Evolutionary conservation across 2,888 invertebrate species (phyloP).

Genomic region (Agrotis segetum): DNA sequence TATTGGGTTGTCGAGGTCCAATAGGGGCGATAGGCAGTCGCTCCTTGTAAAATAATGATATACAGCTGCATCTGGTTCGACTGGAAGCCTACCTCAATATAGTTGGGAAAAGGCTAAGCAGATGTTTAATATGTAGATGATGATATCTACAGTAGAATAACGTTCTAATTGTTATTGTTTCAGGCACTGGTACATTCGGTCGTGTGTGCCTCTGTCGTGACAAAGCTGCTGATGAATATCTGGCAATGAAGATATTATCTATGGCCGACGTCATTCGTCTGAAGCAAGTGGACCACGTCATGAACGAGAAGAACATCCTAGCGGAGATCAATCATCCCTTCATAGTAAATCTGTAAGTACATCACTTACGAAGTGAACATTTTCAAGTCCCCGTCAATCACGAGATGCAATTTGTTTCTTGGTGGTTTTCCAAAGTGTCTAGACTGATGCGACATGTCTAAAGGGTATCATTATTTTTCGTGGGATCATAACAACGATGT

Average conservation of each 20-base stretch:
- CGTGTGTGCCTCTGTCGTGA: conserved; percentile 97
- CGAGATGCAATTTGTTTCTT: conserved; percentile 59
- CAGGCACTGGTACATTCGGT: conserved; percentile 99
- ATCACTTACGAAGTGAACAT: conserved; percentile 24
- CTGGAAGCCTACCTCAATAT: too few relatives aligned
- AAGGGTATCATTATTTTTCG: conserved; percentile 61
- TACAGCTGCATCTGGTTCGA: too few relatives aligned
- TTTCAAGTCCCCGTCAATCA: conserved; percentile 45
- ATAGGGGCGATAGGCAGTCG: too few relatives aligned
- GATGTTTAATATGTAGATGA: too few relatives aligned
- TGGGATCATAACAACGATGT: conserved; percentile 67
- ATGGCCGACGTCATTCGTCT: conserved; percentile 98
- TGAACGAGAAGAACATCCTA: conserved; percentile 98
- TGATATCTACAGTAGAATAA: conserved; percentile 1
- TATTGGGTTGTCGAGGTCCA: too few relatives aligned
- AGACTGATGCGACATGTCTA: conserved; percentile 59
- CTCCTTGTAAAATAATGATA: too few relatives aligned
- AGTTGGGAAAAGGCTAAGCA: too few relatives aligned
- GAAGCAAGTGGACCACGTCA: conserved; percentile 99
- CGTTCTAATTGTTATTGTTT: conserved; percentile 66
- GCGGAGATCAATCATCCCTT: conserved; percentile 98
- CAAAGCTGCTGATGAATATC: conserved; percentile 94
- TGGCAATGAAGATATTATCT: conserved; percentile 98
- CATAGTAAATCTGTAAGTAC: conserved; percentile 94
- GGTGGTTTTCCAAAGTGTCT: conserved; percentile 65